Evolutionary conservation across 2,113 vertebrate species (phyloP).

Genomic region (Apodemus sylvaticus): DNA sequence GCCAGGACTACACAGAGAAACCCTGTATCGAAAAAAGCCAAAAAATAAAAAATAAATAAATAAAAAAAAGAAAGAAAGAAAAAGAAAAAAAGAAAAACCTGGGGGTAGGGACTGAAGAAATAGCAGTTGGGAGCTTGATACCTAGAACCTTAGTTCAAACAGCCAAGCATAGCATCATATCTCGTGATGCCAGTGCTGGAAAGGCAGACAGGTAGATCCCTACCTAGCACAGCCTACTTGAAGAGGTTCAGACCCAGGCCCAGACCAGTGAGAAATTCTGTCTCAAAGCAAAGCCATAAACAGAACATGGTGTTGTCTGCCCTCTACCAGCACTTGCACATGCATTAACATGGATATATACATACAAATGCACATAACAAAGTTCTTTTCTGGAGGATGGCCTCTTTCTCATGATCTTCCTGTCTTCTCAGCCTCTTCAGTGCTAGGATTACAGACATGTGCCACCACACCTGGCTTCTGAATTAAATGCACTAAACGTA

Average conservation of each 20-base stretch:
- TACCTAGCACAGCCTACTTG: background rate
- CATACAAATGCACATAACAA: background rate
- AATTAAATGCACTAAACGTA: background rate
- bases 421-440: background rate
- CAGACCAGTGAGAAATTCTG: background rate
- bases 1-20: too few relatives aligned
- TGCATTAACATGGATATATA: background rate
- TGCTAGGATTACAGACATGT: background rate
- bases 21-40: too few relatives aligned
- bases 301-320: background rate
- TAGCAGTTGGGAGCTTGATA: background rate
- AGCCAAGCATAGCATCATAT: background rate
- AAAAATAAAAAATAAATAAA: too few relatives aligned
- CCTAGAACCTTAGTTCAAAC: background rate
- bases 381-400: background rate
- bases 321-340: background rate
- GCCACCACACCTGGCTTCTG: background rate
- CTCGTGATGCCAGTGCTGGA: background rate
- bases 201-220: background rate
- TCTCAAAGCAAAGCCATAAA: background rate
- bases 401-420: background rate
- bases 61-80: too few relatives aligned
- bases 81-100: background rate
- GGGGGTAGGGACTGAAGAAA: background rate
- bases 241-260: background rate